Evolutionary conservation across 2,797 vertebrate species (phyloP), one percentile per base, ranked within the genome.

Genomic region (Perdix hodgsoniae): DNA sequence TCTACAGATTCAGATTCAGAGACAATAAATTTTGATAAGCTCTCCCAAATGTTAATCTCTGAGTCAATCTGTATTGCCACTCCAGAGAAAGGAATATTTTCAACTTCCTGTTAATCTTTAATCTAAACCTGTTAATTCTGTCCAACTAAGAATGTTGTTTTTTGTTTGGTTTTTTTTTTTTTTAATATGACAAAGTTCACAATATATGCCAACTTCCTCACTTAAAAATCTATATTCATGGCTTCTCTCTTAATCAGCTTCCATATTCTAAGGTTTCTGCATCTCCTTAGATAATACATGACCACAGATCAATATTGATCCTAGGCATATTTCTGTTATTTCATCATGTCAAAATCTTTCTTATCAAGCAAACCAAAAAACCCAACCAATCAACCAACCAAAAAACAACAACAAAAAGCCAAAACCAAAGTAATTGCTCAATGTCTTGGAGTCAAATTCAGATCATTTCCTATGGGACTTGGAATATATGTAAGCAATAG

Each of bases 161-260:
- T 33, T 22, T 17, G n/a, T n/a, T n/a, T n/a, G n/a, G n/a, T 22
- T 2, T 56, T 7, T 33, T 16, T 31, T 29, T 13, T 0, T 22
- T 31, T n/a, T 39, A 80, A 39, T 8, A 72, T 35, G 6, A 60
- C 69, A 44, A 70, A 26, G 2, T 56, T 90, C 39, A 66, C 3
- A 57, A 66, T 59, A 81, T 31, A 56, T 49, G 16, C 10, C n/a
- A 73, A 83, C 24, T 65, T 83, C 75, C 26, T 83, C 72, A 15
- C 10, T 54, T 72, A 47, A 88, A 74, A 75, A 47, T 47, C 45
- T 66, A 0, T 52, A 26, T 66, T 72, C 3, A 14, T 61, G 8
- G 61, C 69, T 9, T 44, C 29, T 72, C 19, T 18, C 9, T 40
- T 59, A 67, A 40, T 21, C 17, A 71, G 9, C 2, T 78, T 61